Percentiles rank a stretch among this genome's conserved stretches.
Conservation (phyloP, 2,888 invertebrate species). For the Catocala fraxini region DNA sequence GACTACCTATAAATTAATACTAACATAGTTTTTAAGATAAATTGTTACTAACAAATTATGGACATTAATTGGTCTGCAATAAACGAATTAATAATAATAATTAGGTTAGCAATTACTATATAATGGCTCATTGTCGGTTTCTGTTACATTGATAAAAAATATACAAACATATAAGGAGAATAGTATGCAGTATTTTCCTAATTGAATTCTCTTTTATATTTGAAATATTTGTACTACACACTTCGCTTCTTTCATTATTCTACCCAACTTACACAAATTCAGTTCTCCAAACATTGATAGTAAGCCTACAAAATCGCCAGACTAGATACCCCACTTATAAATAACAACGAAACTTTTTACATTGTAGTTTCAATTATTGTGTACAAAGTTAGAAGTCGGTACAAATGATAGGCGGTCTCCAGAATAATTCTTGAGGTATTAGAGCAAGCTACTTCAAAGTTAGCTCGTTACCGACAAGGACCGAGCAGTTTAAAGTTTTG, state of each 20-base stretch:
- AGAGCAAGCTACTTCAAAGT: slow-evolving; percentile 57
- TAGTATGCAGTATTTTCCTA: too few relatives aligned
- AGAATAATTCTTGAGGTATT: slow-evolving; percentile 55
- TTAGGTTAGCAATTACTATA: too few relatives aligned
- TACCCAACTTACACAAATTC: slow-evolving; percentile 7
- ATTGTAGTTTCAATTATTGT: slow-evolving; percentile 37
- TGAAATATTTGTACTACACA: too few relatives aligned
- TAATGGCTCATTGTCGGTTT: too few relatives aligned
- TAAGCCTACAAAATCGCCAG: background rate
- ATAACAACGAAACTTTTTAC: slow-evolving; percentile 29
- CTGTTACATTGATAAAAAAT: too few relatives aligned
- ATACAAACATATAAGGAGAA: too few relatives aligned
- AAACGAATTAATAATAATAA: too few relatives aligned
- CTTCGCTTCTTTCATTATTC: slow-evolving; percentile 15
- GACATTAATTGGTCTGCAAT: too few relatives aligned
- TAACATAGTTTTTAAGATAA: too few relatives aligned
- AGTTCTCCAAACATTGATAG: slow-evolving; percentile 7
- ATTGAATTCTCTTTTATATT: too few relatives aligned
- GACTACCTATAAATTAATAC: too few relatives aligned
- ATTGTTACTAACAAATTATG: too few relatives aligned
- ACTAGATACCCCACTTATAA: slow-evolving; percentile 4
- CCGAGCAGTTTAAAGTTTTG: slow-evolving; percentile 33
- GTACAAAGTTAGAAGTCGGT: slow-evolving; percentile 35
- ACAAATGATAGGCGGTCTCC: slow-evolving; percentile 37
- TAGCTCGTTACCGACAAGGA: slow-evolving; percentile 59